phyloP scores from a whole-genome alignment of 2,797 vertebrate species.

The Labeo calbasu region DNA sequence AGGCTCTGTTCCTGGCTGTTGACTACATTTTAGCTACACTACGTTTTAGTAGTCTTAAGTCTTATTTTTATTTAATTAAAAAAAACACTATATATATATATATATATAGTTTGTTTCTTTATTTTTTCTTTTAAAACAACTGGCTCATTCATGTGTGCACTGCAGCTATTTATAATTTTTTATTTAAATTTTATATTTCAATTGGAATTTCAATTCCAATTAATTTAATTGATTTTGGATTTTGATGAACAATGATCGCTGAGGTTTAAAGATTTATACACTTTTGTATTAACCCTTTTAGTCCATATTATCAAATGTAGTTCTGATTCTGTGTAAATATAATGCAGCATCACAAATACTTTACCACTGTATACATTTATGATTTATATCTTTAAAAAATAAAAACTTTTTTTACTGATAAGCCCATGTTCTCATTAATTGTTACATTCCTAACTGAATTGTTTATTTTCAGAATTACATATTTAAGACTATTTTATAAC shows the following conservation, averaged over 20 bases:
- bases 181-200: no score
- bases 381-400: background rate
- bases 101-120: background rate
- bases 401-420: background rate
- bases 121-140: background rate
- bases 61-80: background rate
- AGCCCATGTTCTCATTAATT: background rate
- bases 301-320: background rate
- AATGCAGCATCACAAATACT: background rate
- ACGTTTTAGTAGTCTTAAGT: background rate
- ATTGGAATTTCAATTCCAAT: background rate
- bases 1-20: background rate
- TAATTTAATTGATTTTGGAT: constrained; percentile 1
- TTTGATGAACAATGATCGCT: background rate
- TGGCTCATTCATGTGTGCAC: background rate
- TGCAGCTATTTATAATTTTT: background rate
- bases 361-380: background rate
- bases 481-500: background rate
- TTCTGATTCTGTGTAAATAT: background rate
- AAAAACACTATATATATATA: background rate
- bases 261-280: background rate
- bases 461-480: background rate
- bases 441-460: background rate
- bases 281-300: no score
- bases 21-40: background rate